These are phyloP conservation scores for Villa cingulata DNA, from an alignment of 2,888 invertebrate genomes.

Conservation along the genomic window DNA sequence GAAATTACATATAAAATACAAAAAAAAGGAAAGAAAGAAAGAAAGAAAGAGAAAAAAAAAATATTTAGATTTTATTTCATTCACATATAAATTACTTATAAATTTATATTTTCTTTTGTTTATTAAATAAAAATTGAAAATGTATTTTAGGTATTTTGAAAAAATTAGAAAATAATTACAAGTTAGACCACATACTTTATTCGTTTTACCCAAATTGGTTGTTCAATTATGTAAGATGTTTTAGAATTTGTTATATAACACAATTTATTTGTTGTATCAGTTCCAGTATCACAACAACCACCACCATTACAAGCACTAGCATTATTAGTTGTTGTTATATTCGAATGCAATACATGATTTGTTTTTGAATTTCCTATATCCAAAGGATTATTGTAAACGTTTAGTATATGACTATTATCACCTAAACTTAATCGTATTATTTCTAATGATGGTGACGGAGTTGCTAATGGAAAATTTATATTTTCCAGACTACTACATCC, in stretches of 20 bases:
- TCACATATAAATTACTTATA: too few species aligned
- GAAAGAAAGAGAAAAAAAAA: background rate
- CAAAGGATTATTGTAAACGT: conserved; percentile 21
- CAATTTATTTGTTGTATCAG: background rate
- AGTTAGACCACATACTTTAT: conserved; percentile 8
- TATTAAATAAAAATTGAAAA: too few species aligned
- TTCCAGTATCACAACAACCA: background rate
- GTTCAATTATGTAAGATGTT: background rate
- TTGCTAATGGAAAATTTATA: conserved; percentile 10
- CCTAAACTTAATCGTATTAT: conserved; percentile 1
- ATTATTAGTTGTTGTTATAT: too few species aligned
- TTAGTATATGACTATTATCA: conserved; percentile 20
- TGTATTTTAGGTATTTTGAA: too few species aligned
- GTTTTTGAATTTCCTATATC: background rate
- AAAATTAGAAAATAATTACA: too few species aligned
- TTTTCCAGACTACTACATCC: conserved; percentile 18
- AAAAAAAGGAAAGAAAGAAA: conserved; percentile 29
- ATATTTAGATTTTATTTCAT: too few species aligned
- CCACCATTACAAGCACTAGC: too few species aligned
- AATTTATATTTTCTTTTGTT: too few species aligned
- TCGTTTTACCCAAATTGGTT: conserved; percentile 7
- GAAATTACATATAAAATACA: too few species aligned
- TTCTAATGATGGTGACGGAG: conserved; percentile 3
- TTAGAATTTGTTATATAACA: background rate
- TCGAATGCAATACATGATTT: too few species aligned